These are phyloP conservation scores for Cheilosia vernalis DNA, from an alignment of 2,888 invertebrate species.

Conservation along the genomic window DNA sequence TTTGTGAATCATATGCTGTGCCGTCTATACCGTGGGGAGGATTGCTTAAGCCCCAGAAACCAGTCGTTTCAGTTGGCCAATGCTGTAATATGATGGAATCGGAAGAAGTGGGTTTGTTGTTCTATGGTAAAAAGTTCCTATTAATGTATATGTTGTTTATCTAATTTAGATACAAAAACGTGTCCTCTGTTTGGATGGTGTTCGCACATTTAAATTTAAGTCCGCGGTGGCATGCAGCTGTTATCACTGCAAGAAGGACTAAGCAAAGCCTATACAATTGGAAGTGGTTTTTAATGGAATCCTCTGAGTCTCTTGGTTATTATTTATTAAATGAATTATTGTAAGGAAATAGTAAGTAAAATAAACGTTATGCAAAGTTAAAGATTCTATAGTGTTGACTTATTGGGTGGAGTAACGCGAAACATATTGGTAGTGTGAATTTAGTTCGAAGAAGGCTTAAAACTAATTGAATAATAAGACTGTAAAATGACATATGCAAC, in stretches of 20 bases:
- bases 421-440: no score
- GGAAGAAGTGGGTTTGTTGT: conserved; percentile 86
- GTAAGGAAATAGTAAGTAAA: conserved; percentile 11
- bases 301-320: conserved; percentile 46
- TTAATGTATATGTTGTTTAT: conserved; percentile 2
- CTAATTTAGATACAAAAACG: conserved; percentile 87
- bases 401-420: no score
- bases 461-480: no score
- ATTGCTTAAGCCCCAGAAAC: conserved; percentile 84
- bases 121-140: not conserved
- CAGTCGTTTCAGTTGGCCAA: conserved; percentile 91
- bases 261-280: conserved; percentile 48
- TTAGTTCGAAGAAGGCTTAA: no score
- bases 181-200: conserved; percentile 91
- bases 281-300: conserved; percentile 9
- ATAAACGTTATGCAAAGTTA: conserved; percentile 51
- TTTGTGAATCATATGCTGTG: conserved; percentile 93
- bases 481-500: no score
- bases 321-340: conserved; percentile 20
- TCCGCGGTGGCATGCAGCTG: conserved; percentile 93
- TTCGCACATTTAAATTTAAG: conserved; percentile 91
- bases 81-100: conserved; percentile 96
- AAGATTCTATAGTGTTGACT: not conserved
- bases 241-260: conserved; percentile 91
- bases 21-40: conserved; percentile 86